These are phyloP conservation scores for Odontothrips loti DNA, from an alignment of 2,888 invertebrate genomes.

Conservation along the genomic window DNA sequence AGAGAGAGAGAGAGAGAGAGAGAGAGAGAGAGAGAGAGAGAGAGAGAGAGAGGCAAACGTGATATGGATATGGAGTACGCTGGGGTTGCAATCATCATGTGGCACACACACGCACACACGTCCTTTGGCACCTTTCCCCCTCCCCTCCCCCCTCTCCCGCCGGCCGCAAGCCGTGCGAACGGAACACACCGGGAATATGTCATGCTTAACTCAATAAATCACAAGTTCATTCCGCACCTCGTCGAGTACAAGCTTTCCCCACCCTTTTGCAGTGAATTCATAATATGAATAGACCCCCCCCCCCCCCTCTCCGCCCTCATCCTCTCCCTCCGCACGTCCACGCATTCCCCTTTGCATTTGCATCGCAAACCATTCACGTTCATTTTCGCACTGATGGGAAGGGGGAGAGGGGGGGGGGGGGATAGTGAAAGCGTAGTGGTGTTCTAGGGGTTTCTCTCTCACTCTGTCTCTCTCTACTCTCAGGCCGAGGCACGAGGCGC, in stretches of 20 bases:
- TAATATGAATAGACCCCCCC: too few species aligned
- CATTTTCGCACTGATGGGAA: background rate
- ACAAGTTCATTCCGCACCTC: conserved; percentile 22
- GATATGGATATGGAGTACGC: background rate
- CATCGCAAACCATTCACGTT: conserved; percentile 2
- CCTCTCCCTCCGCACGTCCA: background rate
- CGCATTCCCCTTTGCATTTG: background rate
- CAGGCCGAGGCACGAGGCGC: too few species aligned
- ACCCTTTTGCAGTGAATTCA: conserved; percentile 30
- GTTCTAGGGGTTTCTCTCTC: too few species aligned
- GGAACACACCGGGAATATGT: conserved; percentile 28
- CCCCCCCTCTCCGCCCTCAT: background rate
- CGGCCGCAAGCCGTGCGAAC: conserved; percentile 18
- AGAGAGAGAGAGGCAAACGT: background rate
- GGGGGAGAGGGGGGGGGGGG: too few species aligned
- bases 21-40: too few species aligned
- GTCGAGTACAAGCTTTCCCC: conserved; percentile 21
- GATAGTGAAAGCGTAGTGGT: too few species aligned
- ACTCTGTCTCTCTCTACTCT: too few species aligned
- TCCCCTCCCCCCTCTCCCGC: too few species aligned
- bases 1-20: too few species aligned
- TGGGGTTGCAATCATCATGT: background rate
- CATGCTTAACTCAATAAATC: conserved; percentile 23
- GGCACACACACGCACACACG: background rate
- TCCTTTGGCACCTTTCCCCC: background rate